A percentile compares a stretch with the other conserved stretches of the same genome.
These are phyloP conservation scores for Lindbergichthys nudifrons DNA, from an alignment of 2,797 vertebrate genomes.

Conservation along the genomic window DNA sequence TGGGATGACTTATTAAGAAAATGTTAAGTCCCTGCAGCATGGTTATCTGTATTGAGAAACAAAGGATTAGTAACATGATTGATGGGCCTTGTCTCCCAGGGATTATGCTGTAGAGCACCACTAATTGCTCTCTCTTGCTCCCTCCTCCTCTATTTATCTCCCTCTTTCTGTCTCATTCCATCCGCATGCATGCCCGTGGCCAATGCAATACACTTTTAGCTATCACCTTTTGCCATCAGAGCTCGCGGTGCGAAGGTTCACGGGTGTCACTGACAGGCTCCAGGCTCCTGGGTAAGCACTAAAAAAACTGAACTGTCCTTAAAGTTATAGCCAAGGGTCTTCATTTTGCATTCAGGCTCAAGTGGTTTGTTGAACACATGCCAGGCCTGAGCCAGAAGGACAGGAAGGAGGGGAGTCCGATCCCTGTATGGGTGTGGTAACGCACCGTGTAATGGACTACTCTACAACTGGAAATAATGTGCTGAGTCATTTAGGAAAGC, in stretches of 20 bases:
- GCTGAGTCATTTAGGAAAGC: slow-evolving; percentile 82
- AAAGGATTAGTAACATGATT: slow-evolving; percentile 81
- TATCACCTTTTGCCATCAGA: slow-evolving; percentile 64
- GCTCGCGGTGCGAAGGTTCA: slow-evolving; percentile 47
- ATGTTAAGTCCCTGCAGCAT: slow-evolving; percentile 79
- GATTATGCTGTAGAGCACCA: slow-evolving; percentile 76
- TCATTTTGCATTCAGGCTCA: slow-evolving; percentile 77
- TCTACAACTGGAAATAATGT: slow-evolving; percentile 80
- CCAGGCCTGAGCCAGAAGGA: slow-evolving; percentile 72
- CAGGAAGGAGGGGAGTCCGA: slow-evolving; percentile 43
- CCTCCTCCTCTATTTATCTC: slow-evolving; percentile 71
- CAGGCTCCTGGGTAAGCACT: slow-evolving; percentile 45
- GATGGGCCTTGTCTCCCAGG: slow-evolving; percentile 80
- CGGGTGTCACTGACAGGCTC: slow-evolving; percentile 48
- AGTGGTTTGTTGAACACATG: slow-evolving; percentile 79
- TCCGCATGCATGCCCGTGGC: slow-evolving; percentile 61
- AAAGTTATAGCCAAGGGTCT: slow-evolving; percentile 67
- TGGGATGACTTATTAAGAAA: slow-evolving; percentile 80
- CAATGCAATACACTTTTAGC: slow-evolving; percentile 59
- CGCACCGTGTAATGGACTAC: slow-evolving; percentile 79
- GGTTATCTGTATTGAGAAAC: slow-evolving; percentile 83
- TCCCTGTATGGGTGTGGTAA: slow-evolving; percentile 65
- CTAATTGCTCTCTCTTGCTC: slow-evolving; percentile 77
- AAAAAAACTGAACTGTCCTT: slow-evolving; percentile 62
- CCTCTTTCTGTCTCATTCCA: slow-evolving; percentile 60